These are phyloP conservation scores for Hesperia comma DNA, from an alignment of 2,888 invertebrate species.

Conservation along the genomic window DNA sequence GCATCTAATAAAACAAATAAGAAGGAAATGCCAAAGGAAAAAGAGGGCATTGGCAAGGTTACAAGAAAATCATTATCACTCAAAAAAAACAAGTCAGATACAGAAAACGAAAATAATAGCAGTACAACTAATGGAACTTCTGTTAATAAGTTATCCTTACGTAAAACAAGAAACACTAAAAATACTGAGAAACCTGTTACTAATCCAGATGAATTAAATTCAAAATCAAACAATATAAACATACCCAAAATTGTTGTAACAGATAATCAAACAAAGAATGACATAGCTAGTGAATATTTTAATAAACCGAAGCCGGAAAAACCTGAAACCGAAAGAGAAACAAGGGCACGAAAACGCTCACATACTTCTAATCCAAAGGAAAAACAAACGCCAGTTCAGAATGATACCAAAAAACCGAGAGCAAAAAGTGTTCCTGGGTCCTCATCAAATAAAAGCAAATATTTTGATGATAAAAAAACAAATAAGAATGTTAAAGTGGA, in stretches of 20 bases:
- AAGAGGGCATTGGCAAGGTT: slow-evolving; percentile 9
- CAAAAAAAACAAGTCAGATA: slow-evolving; percentile 11
- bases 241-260: slow-evolving; percentile 58
- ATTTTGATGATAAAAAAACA: slow-evolving; percentile 53
- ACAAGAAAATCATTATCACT: slow-evolving; percentile 39
- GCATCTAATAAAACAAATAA: background rate
- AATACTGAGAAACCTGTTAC: background rate
- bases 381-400: slow-evolving; percentile 25
- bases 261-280: slow-evolving; percentile 50
- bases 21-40: slow-evolving; percentile 13
- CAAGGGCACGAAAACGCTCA: slow-evolving; percentile 48
- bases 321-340: slow-evolving; percentile 37
- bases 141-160: background rate
- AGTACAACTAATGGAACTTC: background rate
- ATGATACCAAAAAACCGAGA: slow-evolving; percentile 49
- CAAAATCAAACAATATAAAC: slow-evolving; percentile 19
- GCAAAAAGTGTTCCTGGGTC: slow-evolving; percentile 65
- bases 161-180: slow-evolving; percentile 14
- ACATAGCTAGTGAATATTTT: slow-evolving; percentile 65
- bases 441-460: slow-evolving; percentile 63
- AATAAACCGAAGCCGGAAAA: slow-evolving; percentile 41
- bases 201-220: background rate
- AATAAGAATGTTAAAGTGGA: slow-evolving; percentile 40
- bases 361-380: slow-evolving; percentile 42
- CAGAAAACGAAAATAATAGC: slow-evolving; percentile 1